Evolutionary conservation across 2,113 vertebrate genomes (phyloP).

Genomic region (Crocuta crocuta): DNA sequence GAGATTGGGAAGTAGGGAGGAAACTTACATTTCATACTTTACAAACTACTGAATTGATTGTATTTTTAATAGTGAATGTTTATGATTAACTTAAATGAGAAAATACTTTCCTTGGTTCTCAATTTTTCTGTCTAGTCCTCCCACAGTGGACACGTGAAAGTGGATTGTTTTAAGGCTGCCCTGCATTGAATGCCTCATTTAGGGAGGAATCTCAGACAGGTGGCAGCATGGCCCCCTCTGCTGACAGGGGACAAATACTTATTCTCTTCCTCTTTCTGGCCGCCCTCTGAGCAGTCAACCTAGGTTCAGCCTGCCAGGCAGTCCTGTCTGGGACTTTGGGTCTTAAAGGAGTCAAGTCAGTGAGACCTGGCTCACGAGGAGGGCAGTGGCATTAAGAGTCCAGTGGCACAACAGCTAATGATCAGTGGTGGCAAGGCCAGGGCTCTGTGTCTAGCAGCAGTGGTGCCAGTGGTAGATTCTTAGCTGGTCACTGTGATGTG

Average conservation of each 20-base stretch:
- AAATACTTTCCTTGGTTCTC: not conserved
- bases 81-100: not conserved
- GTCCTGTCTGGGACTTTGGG: not conserved
- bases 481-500: not conserved
- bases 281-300: not conserved
- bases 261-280: not conserved
- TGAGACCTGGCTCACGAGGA: not conserved
- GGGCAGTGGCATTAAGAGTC: not conserved
- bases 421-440: not conserved
- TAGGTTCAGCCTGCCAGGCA: not conserved
- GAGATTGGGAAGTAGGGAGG: not conserved
- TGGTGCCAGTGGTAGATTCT: not conserved
- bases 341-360: not conserved
- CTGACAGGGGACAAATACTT: not conserved
- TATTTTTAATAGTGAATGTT: not conserved
- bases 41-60: not conserved
- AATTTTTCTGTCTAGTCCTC: not conserved
- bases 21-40: not conserved
- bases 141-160: not conserved
- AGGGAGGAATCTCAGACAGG: not conserved
- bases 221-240: slow-evolving; percentile 13
- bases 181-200: not conserved
- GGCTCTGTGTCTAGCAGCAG: not conserved
- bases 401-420: not conserved
- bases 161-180: not conserved